Conservation (phyloP, 2,113 vertebrate genomes). For the Paralichthys olivaceus region DNA sequence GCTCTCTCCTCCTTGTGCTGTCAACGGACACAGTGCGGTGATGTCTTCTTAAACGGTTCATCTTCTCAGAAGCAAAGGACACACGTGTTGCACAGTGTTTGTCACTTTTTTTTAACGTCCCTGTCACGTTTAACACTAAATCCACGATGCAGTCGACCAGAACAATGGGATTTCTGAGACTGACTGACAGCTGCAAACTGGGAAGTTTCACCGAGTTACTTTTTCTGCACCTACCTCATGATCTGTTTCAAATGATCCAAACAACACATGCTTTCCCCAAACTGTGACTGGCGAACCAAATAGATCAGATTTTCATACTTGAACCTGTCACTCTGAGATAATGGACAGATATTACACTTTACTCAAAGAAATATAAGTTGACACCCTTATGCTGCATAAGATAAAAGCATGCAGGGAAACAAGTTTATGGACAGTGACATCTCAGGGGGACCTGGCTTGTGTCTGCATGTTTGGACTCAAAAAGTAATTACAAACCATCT, state of each 20-base stretch:
- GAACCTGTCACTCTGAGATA: not conserved
- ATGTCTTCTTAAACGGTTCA: not conserved
- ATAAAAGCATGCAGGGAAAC: slow-evolving; percentile 9
- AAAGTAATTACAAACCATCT: slow-evolving; percentile 6
- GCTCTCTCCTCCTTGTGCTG: not conserved
- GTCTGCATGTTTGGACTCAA: not conserved
- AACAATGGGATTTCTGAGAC: not conserved
- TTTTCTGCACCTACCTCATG: not conserved
- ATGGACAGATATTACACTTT: not conserved
- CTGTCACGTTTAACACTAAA: not conserved
- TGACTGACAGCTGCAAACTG: not conserved
- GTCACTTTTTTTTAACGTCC: not conserved
- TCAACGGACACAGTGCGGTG: not conserved
- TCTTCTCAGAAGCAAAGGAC: not conserved
- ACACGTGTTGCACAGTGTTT: not conserved
- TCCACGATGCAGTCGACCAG: not conserved
- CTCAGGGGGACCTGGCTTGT: not conserved
- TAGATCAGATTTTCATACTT: not conserved
- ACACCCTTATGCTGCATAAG: slow-evolving; percentile 8
- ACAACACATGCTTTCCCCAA: not conserved
- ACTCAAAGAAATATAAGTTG: not conserved
- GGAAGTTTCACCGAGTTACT: not conserved
- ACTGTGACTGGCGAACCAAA: not conserved
- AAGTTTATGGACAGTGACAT: not conserved
- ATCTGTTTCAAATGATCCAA: not conserved